Evolutionary conservation across 2,797 vertebrate genomes (phyloP).

Genomic region (Sebastes elongatus): DNA sequence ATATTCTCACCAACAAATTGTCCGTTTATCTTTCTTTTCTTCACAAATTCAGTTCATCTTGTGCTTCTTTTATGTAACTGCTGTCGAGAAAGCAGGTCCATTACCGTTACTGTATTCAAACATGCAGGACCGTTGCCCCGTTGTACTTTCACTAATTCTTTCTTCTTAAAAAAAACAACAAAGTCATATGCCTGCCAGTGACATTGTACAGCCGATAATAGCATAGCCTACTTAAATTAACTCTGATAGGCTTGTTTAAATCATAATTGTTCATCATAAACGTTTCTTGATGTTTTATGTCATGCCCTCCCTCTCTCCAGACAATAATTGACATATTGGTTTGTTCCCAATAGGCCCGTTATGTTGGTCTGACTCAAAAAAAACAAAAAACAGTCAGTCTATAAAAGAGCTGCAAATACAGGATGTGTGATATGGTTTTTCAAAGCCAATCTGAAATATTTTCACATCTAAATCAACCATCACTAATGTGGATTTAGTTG

Average conservation of each 20-base stretch:
- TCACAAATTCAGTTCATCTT: conserved; percentile 24
- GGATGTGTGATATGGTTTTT: not conserved
- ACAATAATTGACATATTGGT: conserved; percentile 11
- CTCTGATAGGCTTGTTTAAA: conserved; percentile 10
- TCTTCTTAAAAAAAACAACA: not conserved
- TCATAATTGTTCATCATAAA: conserved; percentile 9
- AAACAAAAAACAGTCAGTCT: not conserved
- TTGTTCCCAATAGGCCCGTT: conserved; percentile 7
- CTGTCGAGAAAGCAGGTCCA: conserved; percentile 18
- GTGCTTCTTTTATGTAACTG: conserved; percentile 30
- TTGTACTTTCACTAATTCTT: conserved; percentile 39
- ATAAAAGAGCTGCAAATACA: not conserved
- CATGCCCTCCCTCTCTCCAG: not conserved
- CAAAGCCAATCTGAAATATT: not conserved
- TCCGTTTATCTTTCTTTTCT: conserved; percentile 49
- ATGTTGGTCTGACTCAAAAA: not conserved
- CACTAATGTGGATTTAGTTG: not conserved
- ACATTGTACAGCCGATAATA: conserved; percentile 1
- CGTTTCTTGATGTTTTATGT: conserved; percentile 12
- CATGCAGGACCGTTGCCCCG: conserved; percentile 2
- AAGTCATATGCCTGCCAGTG: conserved; percentile 29
- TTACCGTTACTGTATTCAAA: conserved; percentile 42
- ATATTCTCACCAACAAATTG: conserved; percentile 67
- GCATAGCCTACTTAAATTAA: conserved; percentile 11
- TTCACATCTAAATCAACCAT: not conserved